Conservation (phyloP, 1,140 invertebrate genomes). For the Mamestra configurata region DNA sequence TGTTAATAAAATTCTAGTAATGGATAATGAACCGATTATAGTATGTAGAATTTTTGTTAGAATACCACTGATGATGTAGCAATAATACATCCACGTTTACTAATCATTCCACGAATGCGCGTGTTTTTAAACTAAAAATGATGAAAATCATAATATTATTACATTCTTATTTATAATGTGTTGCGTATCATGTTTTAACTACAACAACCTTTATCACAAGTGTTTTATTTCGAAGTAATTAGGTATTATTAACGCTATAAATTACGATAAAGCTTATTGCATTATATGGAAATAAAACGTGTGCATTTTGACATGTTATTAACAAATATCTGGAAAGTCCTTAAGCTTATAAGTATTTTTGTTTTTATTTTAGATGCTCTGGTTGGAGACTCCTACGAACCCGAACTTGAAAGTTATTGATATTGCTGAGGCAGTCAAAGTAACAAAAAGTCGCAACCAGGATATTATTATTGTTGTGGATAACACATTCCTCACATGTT, state of each 20-base stretch:
- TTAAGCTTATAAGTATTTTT: not conserved
- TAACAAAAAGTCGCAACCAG: slow-evolving; percentile 88
- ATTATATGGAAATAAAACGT: not conserved
- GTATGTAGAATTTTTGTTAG: not conserved
- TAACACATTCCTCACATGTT: slow-evolving; percentile 99
- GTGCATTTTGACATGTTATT: not conserved
- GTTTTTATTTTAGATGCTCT: slow-evolving; percentile 92
- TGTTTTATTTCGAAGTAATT: slow-evolving; percentile 54
- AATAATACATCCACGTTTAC: not conserved
- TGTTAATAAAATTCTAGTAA: too few relatives aligned
- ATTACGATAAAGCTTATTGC: slow-evolving; percentile 54
- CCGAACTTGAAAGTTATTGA: slow-evolving; percentile 97
- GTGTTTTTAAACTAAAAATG: slow-evolving; percentile 1
- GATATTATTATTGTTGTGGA: slow-evolving; percentile 96
- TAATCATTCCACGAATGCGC: slow-evolving; percentile 9
- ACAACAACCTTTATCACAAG: slow-evolving; percentile 59
- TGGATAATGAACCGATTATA: too few relatives aligned
- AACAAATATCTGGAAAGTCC: not conserved
- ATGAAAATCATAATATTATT: slow-evolving; percentile 44
- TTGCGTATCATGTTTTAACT: slow-evolving; percentile 48
- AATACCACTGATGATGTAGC: not conserved
- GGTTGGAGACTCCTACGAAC: slow-evolving; percentile 99
- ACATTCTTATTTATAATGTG: slow-evolving; percentile 8
- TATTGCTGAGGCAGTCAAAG: slow-evolving; percentile 92
- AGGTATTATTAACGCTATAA: slow-evolving; percentile 31